Conservation (phyloP, 1,140 invertebrate genomes). For the Cydia amplana region DNA sequence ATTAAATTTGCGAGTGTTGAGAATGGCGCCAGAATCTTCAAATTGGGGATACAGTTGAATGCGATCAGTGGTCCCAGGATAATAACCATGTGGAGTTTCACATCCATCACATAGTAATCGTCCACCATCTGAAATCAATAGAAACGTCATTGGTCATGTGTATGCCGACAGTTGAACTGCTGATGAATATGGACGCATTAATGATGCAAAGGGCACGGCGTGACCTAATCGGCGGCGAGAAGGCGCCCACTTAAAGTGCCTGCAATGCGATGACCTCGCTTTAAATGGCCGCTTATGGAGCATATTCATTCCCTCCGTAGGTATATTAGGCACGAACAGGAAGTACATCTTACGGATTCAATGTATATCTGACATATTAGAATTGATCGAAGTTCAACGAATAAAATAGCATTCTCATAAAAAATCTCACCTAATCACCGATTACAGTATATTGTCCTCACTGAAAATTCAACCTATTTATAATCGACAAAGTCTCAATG, state of each 20-base stretch:
- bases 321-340: slow-evolving; percentile 2
- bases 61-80: slow-evolving; percentile 85
- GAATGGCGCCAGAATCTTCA: slow-evolving; percentile 90
- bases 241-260: slow-evolving; percentile 22
- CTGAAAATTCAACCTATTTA: no score
- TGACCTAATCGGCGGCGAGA: slow-evolving; percentile 7
- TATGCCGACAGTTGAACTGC: slow-evolving; percentile 12
- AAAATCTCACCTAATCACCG: not conserved
- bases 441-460: no score
- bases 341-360: not conserved
- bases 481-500: no score
- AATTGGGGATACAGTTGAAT: slow-evolving; percentile 87
- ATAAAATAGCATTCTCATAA: not conserved
- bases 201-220: slow-evolving; percentile 15
- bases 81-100: slow-evolving; percentile 81
- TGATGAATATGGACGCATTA: slow-evolving; percentile 25
- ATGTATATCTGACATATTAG: not conserved
- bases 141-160: slow-evolving; percentile 37
- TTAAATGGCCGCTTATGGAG: slow-evolving; percentile 23
- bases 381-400: not conserved
- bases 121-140: slow-evolving; percentile 68
- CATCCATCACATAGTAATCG: slow-evolving; percentile 67
- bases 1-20: slow-evolving; percentile 89
- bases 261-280: slow-evolving; percentile 27
- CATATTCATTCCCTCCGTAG: not conserved